These are phyloP conservation scores for Acropora tenuis DNA, from an alignment of 64 coral and sea anemone species.

Conservation along the genomic window DNA sequence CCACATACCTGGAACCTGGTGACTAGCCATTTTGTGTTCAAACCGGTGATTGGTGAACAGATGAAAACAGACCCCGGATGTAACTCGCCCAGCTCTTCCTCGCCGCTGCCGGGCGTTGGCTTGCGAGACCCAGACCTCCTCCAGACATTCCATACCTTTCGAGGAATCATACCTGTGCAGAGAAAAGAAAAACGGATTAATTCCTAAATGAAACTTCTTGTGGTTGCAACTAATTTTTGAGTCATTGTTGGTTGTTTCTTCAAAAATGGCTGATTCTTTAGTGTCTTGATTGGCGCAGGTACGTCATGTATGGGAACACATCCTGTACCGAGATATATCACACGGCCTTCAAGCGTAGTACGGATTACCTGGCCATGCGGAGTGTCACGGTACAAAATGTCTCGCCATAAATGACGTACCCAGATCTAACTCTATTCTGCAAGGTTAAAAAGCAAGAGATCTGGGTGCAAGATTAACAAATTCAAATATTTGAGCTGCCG, in stretches of 20 bases:
- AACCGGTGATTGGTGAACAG: slow-evolving; percentile 81
- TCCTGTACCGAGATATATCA: too few relatives aligned
- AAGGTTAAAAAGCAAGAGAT: too few relatives aligned
- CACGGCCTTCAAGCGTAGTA: too few relatives aligned
- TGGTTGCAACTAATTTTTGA: slow-evolving; percentile 54
- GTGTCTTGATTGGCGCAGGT: too few relatives aligned
- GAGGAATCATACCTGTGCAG: slow-evolving; percentile 75
- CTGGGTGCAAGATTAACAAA: too few relatives aligned
- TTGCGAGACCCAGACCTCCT: slow-evolving; percentile 90
- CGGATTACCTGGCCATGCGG: too few relatives aligned
- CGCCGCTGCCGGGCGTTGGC: slow-evolving; percentile 87
- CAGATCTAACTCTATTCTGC: too few relatives aligned
- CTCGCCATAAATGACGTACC: too few relatives aligned
- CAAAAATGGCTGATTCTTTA: too few relatives aligned
- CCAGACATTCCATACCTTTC: slow-evolving; percentile 90
- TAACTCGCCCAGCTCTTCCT: slow-evolving; percentile 86
- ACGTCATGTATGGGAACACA: too few relatives aligned
- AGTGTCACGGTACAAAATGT: too few relatives aligned
- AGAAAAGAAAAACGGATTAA: neutral
- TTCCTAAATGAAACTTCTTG: neutral
- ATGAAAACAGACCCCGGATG: slow-evolving; percentile 93
- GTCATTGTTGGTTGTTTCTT: slow-evolving; percentile 50
- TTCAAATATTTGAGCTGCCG: too few relatives aligned
- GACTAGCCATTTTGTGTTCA: slow-evolving; percentile 66
- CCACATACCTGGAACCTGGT: slow-evolving; percentile 80